These are phyloP conservation scores for Tillus elongatus DNA, from an alignment of 2,888 invertebrate genomes.

Conservation along the genomic window DNA sequence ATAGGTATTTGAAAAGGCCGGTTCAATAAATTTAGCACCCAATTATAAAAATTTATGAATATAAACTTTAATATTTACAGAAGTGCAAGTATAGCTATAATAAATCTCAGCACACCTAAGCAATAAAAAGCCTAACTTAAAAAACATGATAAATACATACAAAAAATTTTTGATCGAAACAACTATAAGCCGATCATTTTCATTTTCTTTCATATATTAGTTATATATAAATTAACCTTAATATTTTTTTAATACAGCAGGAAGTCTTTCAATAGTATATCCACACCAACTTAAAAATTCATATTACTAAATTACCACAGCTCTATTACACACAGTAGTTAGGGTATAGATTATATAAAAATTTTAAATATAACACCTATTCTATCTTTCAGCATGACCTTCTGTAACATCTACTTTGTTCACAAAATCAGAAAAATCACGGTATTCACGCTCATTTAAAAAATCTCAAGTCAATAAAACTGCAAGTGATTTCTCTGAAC, in stretches of 20 bases:
- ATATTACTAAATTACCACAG: constrained; percentile 34
- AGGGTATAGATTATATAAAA: constrained; percentile 35
- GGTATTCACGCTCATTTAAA: no score
- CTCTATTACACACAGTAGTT: constrained; percentile 35
- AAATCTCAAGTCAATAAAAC: no score
- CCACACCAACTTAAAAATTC: constrained; percentile 26
- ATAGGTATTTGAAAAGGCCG: constrained; percentile 22
- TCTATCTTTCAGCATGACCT: constrained; percentile 16
- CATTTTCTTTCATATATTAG: background rate
- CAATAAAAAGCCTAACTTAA: constrained; percentile 34
- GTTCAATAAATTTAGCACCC: constrained; percentile 34
- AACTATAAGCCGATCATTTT: background rate
- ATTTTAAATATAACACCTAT: constrained; percentile 30
- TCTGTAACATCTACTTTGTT: constrained; percentile 17
- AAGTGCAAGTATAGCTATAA: constrained; percentile 31
- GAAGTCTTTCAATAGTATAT: constrained; percentile 24
- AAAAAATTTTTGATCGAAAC: constrained; percentile 20
- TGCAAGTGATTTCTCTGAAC: no score
- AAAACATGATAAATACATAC: constrained; percentile 28
- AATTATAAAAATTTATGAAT: constrained; percentile 31
- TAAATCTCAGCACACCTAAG: constrained; percentile 41
- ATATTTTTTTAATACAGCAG: constrained; percentile 21
- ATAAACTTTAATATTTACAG: constrained; percentile 33
- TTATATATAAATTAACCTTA: constrained; percentile 15
- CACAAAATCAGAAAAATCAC: no score